Evolutionary conservation across 2,113 vertebrate genomes (phyloP), one percentile per base, ranked within the genome.

Genomic region (Proterorhinus semilunaris): DNA sequence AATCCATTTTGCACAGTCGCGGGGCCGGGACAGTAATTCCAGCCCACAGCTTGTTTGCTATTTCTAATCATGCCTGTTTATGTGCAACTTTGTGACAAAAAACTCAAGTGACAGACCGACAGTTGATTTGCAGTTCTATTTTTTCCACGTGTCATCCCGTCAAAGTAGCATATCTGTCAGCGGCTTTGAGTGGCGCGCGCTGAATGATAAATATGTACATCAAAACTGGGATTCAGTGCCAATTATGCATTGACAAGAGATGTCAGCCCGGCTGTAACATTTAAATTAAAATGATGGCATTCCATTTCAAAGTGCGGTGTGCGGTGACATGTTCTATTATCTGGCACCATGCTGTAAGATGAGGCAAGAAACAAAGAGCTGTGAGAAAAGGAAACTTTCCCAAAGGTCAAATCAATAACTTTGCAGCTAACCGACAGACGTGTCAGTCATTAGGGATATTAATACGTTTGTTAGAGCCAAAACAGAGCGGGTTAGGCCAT

Each of bases 131-230:
- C 75, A 52, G 76, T 65, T 81, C 75, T 79, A 50, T 78, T 81
- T 80, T 78, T 73, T 69, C 55, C 55, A 11, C 79, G 75, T 90
- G 86, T 86, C 86, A 83, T 65, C 63, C 81, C 84, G 86, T 90
- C 89, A 89, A 89, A 87, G 87, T 69, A 78, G 51, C 74, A 73
- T 85, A 81, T 88, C 81, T 85, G 86, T 84, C 80, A 15, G 47
- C 74, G 71, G 78, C 83, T 89, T 85, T 86, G 82, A 85, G 74
- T 71, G 79, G 80, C 83, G 88, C 76, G 16, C 77, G 2, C 87
- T 84, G 86, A 88, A 87, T 89, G 85, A 89, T 87, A 85, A 89
- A 89, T 84, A 86, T 83, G 86, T 83, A 85, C 83, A 87, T 86
- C 85, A 76, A 74, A 83, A 83, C 80, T 66, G 67, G 73, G 75